phyloP scores from a whole-genome alignment of 2,797 vertebrate species.

The Lagodon rhomboides region DNA sequence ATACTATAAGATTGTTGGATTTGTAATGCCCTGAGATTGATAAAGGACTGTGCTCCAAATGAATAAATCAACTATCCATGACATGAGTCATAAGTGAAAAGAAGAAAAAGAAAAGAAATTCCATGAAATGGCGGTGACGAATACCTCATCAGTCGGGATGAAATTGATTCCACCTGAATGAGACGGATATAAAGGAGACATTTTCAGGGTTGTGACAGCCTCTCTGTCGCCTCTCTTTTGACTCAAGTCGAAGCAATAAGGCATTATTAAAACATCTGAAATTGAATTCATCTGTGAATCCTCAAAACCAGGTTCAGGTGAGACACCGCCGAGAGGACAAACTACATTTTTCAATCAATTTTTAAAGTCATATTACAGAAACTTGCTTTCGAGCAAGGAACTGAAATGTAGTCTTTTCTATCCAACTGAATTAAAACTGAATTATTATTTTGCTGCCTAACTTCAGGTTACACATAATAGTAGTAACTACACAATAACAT shows the following conservation, averaged over 20 bases:
- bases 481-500: neutral
- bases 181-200: conserved; percentile 20
- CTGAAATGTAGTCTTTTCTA: neutral
- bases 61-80: conserved; percentile 27
- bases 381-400: neutral
- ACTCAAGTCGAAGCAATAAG: conserved; percentile 14
- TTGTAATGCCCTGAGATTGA: conserved; percentile 14
- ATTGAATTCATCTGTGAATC: neutral
- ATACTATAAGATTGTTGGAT: neutral
- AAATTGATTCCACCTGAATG: conserved; percentile 25
- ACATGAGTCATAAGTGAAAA: conserved; percentile 28
- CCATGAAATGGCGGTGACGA: conserved; percentile 23
- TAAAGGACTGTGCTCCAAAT: conserved; percentile 20
- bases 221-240: neutral
- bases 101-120: conserved; percentile 9
- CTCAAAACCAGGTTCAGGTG: neutral
- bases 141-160: conserved; percentile 27
- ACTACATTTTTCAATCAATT: neutral
- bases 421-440: too few relatives aligned
- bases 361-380: neutral
- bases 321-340: neutral
- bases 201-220: conserved; percentile 18
- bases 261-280: conserved; percentile 28
- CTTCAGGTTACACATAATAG: neutral
- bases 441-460: conserved; percentile 1